A percentile compares a stretch with the other conserved stretches of the same genome.
These are phyloP conservation scores for Desmophyllum pertusum DNA, from an alignment of 92 coral and sea anemone genomes.

Conservation along the genomic window DNA sequence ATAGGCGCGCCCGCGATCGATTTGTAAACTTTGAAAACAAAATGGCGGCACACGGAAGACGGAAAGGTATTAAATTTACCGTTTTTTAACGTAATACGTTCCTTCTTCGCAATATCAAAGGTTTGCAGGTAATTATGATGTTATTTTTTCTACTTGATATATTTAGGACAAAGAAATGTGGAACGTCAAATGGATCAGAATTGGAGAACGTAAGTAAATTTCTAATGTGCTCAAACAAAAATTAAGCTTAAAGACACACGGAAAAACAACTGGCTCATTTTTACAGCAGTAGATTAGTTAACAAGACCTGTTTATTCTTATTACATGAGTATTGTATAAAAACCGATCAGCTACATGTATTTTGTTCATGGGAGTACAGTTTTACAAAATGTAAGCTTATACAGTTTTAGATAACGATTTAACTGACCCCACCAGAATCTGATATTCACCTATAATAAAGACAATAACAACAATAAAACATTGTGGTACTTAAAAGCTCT, in stretches of 20 bases:
- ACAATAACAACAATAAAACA: too few relatives aligned
- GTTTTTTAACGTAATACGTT: neutral
- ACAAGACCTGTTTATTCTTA: neutral
- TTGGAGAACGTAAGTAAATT: slow-evolving; percentile 39
- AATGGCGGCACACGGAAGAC: slow-evolving; percentile 28
- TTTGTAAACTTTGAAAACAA: slow-evolving; percentile 16
- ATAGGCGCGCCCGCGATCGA: slow-evolving; percentile 29
- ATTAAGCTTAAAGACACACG: neutral
- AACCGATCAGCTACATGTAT: too few relatives aligned
- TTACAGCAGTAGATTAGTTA: neutral
- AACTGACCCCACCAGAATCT: too few relatives aligned
- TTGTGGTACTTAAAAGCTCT: too few relatives aligned
- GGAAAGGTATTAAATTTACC: slow-evolving; percentile 31
- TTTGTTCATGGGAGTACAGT: too few relatives aligned
- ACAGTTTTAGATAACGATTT: too few relatives aligned
- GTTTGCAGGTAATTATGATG: neutral
- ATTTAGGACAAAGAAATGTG: slow-evolving; percentile 13
- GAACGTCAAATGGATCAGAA: slow-evolving; percentile 26
- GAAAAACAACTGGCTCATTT: neutral
- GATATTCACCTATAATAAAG: too few relatives aligned
- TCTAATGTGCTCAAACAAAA: neutral
- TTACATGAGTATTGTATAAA: neutral
- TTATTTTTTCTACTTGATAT: neutral
- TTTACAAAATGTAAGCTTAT: too few relatives aligned
- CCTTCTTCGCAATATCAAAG: neutral